These are phyloP conservation scores for Falcaria lacertinaria DNA, from an alignment of 2,888 invertebrate species.

Conservation along the genomic window DNA sequence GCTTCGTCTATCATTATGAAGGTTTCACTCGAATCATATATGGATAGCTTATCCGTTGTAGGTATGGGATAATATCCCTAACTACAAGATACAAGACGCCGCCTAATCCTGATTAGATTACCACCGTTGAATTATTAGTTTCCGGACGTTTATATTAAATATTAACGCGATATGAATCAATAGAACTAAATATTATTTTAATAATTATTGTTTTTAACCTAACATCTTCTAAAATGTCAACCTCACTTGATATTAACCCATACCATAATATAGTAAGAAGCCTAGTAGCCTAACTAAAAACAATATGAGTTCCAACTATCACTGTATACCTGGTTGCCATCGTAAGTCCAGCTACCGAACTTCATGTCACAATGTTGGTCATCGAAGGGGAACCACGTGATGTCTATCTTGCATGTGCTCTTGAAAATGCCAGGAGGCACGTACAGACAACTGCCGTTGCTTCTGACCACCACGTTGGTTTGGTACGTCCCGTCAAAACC, in stretches of 20 bases:
- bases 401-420: conserved; percentile 99
- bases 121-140: too few relatives aligned
- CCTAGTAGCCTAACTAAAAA: background rate
- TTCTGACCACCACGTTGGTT: conserved; percentile 99
- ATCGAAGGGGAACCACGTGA: conserved; percentile 99
- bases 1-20: background rate
- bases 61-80: background rate
- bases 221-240: background rate
- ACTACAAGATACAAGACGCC: too few relatives aligned
- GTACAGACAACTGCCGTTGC: conserved; percentile 99
- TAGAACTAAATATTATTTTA: too few relatives aligned
- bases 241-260: background rate
- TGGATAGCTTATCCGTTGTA: background rate
- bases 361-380: conserved; percentile 99
- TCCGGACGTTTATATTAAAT: too few relatives aligned
- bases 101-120: too few relatives aligned
- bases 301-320: background rate
- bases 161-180: too few relatives aligned
- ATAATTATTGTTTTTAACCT: too few relatives aligned
- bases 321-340: conserved; percentile 93
- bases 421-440: conserved; percentile 99
- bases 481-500: conserved; percentile 99
- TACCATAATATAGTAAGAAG: background rate
- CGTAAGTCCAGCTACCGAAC: conserved; percentile 99
- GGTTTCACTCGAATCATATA: background rate